Evolutionary conservation across 2,888 invertebrate genomes (phyloP).

Genomic region (Hypsopygia costalis): DNA sequence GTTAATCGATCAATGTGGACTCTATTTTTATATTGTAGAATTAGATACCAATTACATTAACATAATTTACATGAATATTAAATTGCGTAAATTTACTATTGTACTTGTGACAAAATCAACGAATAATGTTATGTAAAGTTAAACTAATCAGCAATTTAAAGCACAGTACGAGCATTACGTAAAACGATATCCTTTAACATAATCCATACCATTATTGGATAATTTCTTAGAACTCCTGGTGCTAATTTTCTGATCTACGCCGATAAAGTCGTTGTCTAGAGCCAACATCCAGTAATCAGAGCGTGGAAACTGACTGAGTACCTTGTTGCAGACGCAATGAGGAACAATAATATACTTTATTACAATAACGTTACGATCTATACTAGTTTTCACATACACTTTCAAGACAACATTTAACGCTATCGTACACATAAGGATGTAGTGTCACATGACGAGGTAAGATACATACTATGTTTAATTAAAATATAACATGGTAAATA

Average conservation of each 20-base stretch:
- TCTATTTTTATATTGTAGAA: too few relatives aligned
- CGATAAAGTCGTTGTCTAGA: constrained; percentile 77
- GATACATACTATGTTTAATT: constrained; percentile 16
- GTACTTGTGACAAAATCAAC: too few relatives aligned
- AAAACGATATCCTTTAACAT: too few relatives aligned
- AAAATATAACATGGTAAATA: constrained; percentile 16
- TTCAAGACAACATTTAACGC: constrained; percentile 29
- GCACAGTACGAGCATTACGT: too few relatives aligned
- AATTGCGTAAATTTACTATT: too few relatives aligned
- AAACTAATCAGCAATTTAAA: too few relatives aligned
- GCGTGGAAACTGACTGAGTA: constrained; percentile 76
- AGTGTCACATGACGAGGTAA: constrained; percentile 30
- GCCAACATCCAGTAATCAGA: constrained; percentile 80
- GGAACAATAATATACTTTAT: constrained; percentile 45
- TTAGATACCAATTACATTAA: too few relatives aligned
- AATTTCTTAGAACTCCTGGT: constrained; percentile 49
- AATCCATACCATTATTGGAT: constrained; percentile 16
- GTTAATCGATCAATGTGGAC: too few relatives aligned
- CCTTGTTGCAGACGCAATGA: constrained; percentile 50
- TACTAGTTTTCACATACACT: constrained; percentile 20
- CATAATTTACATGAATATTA: too few relatives aligned
- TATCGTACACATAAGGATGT: constrained; percentile 40
- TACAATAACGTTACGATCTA: constrained; percentile 30
- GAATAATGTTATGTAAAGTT: too few relatives aligned
- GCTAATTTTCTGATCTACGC: constrained; percentile 65